These are phyloP conservation scores for Lathamus discolor DNA, from an alignment of 2,113 vertebrate genomes.

Conservation along the genomic window DNA sequence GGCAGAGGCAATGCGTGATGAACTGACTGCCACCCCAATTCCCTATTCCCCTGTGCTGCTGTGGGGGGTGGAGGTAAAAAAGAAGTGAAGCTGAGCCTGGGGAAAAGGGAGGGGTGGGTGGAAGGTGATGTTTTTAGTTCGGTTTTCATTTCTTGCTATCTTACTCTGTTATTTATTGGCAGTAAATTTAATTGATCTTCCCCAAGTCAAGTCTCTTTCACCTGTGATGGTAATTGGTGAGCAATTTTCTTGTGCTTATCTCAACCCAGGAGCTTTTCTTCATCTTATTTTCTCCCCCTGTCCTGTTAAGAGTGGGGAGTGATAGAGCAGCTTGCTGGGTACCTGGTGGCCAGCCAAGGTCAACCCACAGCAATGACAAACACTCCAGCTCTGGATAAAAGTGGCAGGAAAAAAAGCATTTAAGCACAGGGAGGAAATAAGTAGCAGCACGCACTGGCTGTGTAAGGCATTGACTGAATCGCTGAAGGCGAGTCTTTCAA, in stretches of 20 bases:
- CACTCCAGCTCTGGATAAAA: background rate
- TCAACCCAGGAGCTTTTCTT: background rate
- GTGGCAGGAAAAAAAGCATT: background rate
- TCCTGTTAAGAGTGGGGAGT: background rate
- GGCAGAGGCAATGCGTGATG: background rate
- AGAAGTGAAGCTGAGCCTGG: background rate
- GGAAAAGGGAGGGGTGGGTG: background rate
- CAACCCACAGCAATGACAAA: background rate
- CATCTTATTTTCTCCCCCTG: background rate
- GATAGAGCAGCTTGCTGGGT: background rate
- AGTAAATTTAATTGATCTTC: background rate
- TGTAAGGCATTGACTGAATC: background rate
- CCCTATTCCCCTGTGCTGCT: accelerated
- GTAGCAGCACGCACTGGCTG: background rate
- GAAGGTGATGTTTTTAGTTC: background rate
- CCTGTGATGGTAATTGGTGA: background rate
- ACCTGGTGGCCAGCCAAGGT: background rate
- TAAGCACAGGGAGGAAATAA: background rate
- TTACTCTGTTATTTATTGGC: background rate
- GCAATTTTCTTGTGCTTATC: background rate
- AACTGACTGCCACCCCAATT: background rate
- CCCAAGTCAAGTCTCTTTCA: background rate
- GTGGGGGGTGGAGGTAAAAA: accelerated
- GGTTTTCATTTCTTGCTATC: background rate
- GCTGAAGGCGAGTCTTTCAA: background rate